A percentile compares a stretch with the other conserved stretches of the same genome.
phyloP scores from a whole-genome alignment of 2,888 invertebrate genomes.

The Diadegma fenestrale region DNA sequence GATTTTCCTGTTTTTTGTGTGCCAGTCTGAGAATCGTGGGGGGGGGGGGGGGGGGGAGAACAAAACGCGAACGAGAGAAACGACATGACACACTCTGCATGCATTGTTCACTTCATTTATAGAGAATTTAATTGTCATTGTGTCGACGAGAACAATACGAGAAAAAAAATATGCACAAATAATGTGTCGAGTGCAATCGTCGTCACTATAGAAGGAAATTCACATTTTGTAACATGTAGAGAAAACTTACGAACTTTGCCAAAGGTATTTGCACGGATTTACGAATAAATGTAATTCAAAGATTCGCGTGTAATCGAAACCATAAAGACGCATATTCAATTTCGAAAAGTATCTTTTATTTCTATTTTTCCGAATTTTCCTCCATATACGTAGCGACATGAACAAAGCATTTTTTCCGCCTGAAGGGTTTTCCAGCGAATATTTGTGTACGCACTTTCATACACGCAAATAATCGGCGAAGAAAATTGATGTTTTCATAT shows the following conservation, averaged over 20 bases:
- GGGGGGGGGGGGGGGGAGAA: slow-evolving; percentile 32
- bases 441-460: neutral
- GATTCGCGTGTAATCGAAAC: neutral
- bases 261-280: neutral
- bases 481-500: no score
- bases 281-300: neutral
- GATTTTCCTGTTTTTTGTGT: neutral
- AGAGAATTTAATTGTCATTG: neutral
- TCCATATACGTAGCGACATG: neutral
- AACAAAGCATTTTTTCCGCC: neutral
- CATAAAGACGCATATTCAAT: neutral
- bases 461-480: no score
- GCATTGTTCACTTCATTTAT: slow-evolving; percentile 18
- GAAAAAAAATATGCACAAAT: neutral
- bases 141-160: neutral
- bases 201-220: neutral
- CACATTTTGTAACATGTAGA: neutral
- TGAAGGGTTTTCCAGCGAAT: neutral
- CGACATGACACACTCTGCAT: slow-evolving; percentile 7
- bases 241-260: neutral
- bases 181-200: neutral
- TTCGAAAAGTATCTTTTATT: neutral
- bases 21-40: neutral
- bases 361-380: neutral
- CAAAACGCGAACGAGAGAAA: neutral